phyloP scores from a whole-genome alignment of 2,113 vertebrate genomes.

The Poeciliopsis turrubarensis region DNA sequence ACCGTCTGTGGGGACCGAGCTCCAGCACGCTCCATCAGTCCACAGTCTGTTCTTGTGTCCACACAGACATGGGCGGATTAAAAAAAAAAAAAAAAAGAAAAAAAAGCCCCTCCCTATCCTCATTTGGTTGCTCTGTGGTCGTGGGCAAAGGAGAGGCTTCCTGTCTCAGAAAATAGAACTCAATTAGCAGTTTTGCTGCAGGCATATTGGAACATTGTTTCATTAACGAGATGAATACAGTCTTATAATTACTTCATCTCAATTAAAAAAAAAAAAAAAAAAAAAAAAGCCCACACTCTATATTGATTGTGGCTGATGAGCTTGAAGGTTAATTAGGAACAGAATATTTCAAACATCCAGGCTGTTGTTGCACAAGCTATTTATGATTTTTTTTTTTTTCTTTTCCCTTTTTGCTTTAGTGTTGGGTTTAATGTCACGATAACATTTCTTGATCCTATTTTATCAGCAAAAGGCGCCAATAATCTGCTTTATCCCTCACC shows the following conservation, averaged over 20 bases:
- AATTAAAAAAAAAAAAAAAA: slow-evolving; percentile 64
- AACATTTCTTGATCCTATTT: slow-evolving; percentile 13
- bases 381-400: slow-evolving; percentile 15
- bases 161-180: slow-evolving; percentile 76
- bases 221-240: slow-evolving; percentile 80
- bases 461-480: slow-evolving; percentile 6
- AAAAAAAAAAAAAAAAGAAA: not conserved
- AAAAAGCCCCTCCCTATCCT: slow-evolving; percentile 60
- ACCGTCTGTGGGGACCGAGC: slow-evolving; percentile 37
- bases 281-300: slow-evolving; percentile 56
- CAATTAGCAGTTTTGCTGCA: slow-evolving; percentile 78
- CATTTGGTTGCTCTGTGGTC: slow-evolving; percentile 59
- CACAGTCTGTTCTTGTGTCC: slow-evolving; percentile 59
- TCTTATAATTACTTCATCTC: slow-evolving; percentile 83
- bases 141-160: slow-evolving; percentile 67
- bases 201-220: slow-evolving; percentile 79
- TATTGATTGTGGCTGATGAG: slow-evolving; percentile 82
- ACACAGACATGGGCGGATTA: slow-evolving; percentile 46
- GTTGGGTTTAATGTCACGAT: slow-evolving; percentile 12
- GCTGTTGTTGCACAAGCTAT: slow-evolving; percentile 22
- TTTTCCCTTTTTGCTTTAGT: not conserved
- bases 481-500: not conserved
- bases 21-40: slow-evolving; percentile 56
- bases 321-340: slow-evolving; percentile 82
- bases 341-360: slow-evolving; percentile 60